A percentile compares a stretch with the other conserved stretches of the same genome.
Evolutionary conservation across 2,888 invertebrate species (phyloP).

Genomic region (Apodemia arnacis): DNA sequence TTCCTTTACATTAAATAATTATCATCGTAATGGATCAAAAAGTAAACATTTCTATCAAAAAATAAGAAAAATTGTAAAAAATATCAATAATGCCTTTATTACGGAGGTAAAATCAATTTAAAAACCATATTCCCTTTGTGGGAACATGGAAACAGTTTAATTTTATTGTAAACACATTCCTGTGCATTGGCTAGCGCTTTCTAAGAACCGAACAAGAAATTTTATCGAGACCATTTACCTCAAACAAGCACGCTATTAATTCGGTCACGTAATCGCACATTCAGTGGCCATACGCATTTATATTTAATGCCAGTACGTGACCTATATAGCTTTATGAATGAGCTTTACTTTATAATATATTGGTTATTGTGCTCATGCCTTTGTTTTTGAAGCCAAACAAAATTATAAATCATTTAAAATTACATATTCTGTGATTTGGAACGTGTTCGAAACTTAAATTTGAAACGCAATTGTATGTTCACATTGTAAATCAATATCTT

Average conservation of each 20-base stretch:
- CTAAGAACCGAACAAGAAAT: conserved; percentile 18
- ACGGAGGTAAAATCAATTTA: neutral
- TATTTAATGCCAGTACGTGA: conserved; percentile 73
- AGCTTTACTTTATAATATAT: conserved; percentile 31
- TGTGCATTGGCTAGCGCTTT: conserved; percentile 2
- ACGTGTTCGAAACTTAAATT: conserved; percentile 14
- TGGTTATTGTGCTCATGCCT: conserved; percentile 14
- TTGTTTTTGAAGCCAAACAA: conserved; percentile 18
- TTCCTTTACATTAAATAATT: too few species aligned
- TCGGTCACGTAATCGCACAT: conserved; percentile 51
- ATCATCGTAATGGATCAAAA: too few species aligned
- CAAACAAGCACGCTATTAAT: conserved; percentile 17
- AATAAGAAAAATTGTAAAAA: neutral
- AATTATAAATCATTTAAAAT: conserved; percentile 19
- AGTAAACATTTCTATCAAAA: neutral
- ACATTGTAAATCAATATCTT: neutral
- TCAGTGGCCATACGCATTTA: conserved; percentile 63
- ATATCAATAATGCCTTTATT: neutral
- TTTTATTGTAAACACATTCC: conserved; percentile 5
- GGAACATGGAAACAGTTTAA: neutral
- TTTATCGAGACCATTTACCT: conserved; percentile 21
- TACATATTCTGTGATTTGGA: conserved; percentile 2
- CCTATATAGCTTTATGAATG: conserved; percentile 84
- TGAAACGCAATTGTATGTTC: neutral
- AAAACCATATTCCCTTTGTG: neutral